Base-by-base conservation (phyloP, 2,888 invertebrate species). In the Epiperipatus broadwayi region DNA sequence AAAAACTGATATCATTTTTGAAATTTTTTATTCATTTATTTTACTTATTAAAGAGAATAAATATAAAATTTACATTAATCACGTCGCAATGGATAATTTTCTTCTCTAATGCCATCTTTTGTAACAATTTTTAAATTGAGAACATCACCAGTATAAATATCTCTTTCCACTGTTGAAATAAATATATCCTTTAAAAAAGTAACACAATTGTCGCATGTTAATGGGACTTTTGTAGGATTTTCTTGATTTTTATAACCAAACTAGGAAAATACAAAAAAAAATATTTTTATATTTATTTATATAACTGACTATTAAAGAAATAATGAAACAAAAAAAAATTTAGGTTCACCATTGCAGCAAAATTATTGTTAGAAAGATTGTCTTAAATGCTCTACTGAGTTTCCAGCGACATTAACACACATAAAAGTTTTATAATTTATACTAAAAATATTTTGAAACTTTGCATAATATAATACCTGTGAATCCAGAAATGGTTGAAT, bases 101-200 rank as follows among this genome's bases (percentile, higher is more conserved):
- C 52, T 55, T 72, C 70, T 46, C 69, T 66, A 42, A 81, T 69
- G 1, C 89, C 91, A 61, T 75, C 77, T 49, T 79, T 79, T 14
- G 85, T 87, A 47, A 93, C 78, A 44, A 89, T 68, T 49, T 79
- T 72, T 47, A 95, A 78, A 43, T 69, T 65, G 48, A 93, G 75
- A 41, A 73, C 73, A 64, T 95, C 95, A 35, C 95, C 97, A 41
- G 93, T 93, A 53, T 87, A 80, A 52, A 93, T 95, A 58, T 99
- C 95, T 54, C 97, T 72, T 58, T 99, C 97, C 2, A 93, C 84
- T 3, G 95, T 95, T 39, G 93, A 85, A 49, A 87, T 85, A 57
- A 97, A 99, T 0, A 84, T 83, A 65, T 99, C 97, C 53, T 85
- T 87, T 29, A 93, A 66, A 21, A 95, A 67, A 4, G 73, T 68